A percentile compares a stretch with the other conserved stretches of the same genome.
Conservation (phyloP, 1,140 invertebrate genomes). For the Cotesia vestalis region DNA sequence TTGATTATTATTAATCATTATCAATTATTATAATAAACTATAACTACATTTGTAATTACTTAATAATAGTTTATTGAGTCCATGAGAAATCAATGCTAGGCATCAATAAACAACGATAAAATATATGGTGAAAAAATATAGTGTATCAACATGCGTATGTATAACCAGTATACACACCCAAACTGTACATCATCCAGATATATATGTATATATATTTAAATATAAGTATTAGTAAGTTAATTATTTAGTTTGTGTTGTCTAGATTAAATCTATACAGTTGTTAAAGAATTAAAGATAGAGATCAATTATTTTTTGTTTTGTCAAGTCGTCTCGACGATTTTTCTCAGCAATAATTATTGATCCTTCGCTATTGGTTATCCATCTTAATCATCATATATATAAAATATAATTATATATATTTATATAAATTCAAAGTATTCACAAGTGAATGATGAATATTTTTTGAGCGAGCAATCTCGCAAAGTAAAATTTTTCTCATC, state of each 20-base stretch:
- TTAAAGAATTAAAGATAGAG: too few relatives aligned
- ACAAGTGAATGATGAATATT: too few relatives aligned
- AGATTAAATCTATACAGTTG: too few relatives aligned
- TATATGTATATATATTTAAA: not conserved
- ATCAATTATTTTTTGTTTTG: not conserved
- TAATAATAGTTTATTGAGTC: constrained; percentile 18
- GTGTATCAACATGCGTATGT: constrained; percentile 37
- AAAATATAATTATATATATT: too few relatives aligned
- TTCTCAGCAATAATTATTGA: too few relatives aligned
- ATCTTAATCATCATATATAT: too few relatives aligned
- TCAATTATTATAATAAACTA: not conserved
- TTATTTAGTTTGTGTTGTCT: too few relatives aligned
- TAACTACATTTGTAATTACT: not conserved
- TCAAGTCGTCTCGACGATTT: not conserved
- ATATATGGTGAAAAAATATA: constrained; percentile 60
- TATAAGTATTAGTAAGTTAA: too few relatives aligned
- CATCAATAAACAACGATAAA: constrained; percentile 52
- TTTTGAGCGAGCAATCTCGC: too few relatives aligned
- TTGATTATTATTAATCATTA: not conserved
- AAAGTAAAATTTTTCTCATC: constrained; percentile 18
- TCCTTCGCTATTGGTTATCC: too few relatives aligned
- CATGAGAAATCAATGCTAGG: constrained; percentile 15
- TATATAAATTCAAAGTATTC: not conserved
- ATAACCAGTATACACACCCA: constrained; percentile 34
- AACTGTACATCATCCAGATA: constrained; percentile 39